These are phyloP conservation scores for Leucopsar rothschildi DNA, from an alignment of 2,113 vertebrate species.

Conservation along the genomic window DNA sequence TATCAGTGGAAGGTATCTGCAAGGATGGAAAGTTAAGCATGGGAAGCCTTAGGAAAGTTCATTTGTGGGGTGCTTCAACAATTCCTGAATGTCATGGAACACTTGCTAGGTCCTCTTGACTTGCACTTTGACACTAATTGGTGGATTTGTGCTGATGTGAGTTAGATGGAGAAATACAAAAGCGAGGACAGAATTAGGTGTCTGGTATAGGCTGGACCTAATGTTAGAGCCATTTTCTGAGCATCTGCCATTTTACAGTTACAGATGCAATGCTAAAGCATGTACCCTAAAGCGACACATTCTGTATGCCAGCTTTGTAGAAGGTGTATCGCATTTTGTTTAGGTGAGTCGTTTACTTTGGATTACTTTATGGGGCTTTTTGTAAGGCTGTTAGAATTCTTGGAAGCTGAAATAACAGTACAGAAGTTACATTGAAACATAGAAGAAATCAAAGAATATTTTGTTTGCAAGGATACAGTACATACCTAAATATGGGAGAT, in stretches of 20 bases:
- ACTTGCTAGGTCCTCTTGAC: not conserved
- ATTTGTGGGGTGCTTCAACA: not conserved
- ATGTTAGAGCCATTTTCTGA: not conserved
- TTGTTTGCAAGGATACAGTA: not conserved
- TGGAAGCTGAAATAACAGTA: not conserved
- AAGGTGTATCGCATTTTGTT: not conserved
- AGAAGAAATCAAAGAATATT: not conserved
- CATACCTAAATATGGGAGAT: not conserved
- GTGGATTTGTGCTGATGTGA: not conserved
- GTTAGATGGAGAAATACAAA: not conserved
- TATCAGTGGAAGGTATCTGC: not conserved
- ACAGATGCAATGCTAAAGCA: not conserved
- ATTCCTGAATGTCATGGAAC: not conserved
- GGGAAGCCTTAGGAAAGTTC: not conserved
- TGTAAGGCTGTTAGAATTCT: not conserved
- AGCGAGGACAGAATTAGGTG: rapidly evolving
- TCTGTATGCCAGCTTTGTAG: not conserved
- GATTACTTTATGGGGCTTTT: not conserved
- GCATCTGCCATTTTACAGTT: not conserved
- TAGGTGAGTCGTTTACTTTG: not conserved
- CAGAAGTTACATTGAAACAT: not conserved
- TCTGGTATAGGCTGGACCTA: not conserved
- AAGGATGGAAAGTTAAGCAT: not conserved
- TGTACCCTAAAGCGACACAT: rapidly evolving
- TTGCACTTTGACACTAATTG: not conserved